A percentile compares a stretch with the other conserved stretches of the same genome.
Evolutionary conservation across 2,888 invertebrate species (phyloP).

Genomic region (Netelia fuscicornis): DNA sequence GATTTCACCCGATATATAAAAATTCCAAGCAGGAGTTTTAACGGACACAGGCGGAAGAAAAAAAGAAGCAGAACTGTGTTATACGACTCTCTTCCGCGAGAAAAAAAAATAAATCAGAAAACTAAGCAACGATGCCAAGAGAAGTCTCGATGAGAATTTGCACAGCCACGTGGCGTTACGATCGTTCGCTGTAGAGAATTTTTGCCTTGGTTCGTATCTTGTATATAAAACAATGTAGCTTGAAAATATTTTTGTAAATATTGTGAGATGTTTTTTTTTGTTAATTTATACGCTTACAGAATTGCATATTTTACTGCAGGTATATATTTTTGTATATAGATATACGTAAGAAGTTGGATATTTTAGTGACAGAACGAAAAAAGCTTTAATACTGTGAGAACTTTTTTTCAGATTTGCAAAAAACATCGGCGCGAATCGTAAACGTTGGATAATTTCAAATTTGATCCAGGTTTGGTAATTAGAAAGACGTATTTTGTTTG

Average conservation of each 20-base stretch:
- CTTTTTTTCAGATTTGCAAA: no score
- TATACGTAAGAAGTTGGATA: not conserved
- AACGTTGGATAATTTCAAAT: no score
- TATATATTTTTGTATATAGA: not conserved
- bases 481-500: no score
- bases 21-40: slow-evolving; percentile 50
- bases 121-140: not conserved
- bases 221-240: slow-evolving; percentile 10
- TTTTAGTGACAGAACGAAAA: no score
- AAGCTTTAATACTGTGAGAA: no score
- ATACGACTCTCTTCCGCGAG: slow-evolving; percentile 12
- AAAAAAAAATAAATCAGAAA: not conserved
- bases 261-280: slow-evolving; percentile 1
- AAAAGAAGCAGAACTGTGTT: slow-evolving; percentile 17
- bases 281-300: not conserved
- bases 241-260: slow-evolving; percentile 15
- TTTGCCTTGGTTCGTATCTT: not conserved
- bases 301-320: not conserved
- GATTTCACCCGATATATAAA: slow-evolving; percentile 25
- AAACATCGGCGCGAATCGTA: no score
- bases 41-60: slow-evolving; percentile 3
- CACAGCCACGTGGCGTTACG: not conserved
- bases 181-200: slow-evolving; percentile 13
- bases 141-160: slow-evolving; percentile 3
- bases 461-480: no score